Base-by-base conservation (phyloP, 2,888 invertebrate species). In the Spodoptera picta region DNA sequence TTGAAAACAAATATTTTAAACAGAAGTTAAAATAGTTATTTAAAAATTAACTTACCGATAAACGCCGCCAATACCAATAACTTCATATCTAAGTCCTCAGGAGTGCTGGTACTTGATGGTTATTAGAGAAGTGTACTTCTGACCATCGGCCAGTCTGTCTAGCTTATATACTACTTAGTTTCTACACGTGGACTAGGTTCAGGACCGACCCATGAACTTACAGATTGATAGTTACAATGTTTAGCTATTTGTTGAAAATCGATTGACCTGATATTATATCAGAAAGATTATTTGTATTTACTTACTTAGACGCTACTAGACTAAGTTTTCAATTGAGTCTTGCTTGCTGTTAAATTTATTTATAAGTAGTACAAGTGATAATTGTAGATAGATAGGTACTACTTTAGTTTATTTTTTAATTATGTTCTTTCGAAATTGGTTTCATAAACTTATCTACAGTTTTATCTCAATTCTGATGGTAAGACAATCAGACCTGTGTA, bases 51-150 rank as follows among this genome's bases (percentile, higher is more conserved):
- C 93, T 93, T 46, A 93, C 94, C 94, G 74, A 93, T 84, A 60
- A 93, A 70, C 80, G 92, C 92, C 90, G 92, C 89, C 68, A 94
- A 73, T 58, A 92, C 83, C 76, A 92, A 77, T 72, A 92, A 75
- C 87, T 91, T 94, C 94, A 94, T 94, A 50, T 49, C 72, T 52
- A n/a, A 50, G 50, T 64, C 66, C 61, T 64, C 61, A 83, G 69
- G 75, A 71, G 68, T 77, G 73, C 80, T 59, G 65, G 69, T 63
- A 60, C 77, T 79, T 54, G 78, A 68, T 67, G 62, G 55, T 63
- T 56, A 27, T 55, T 70, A 80, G 89, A 90, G 90, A 90, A 92
- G 88, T 78, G 80, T 69, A 84, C 91, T 92, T 92, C 92, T 93
- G 87, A 36, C 36, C 11, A 14, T 11, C 1, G 7, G 11, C 5